A percentile compares a stretch with the other conserved stretches of the same genome.
phyloP scores from a whole-genome alignment of 2,113 vertebrate species.

The Perca schrenkii region DNA sequence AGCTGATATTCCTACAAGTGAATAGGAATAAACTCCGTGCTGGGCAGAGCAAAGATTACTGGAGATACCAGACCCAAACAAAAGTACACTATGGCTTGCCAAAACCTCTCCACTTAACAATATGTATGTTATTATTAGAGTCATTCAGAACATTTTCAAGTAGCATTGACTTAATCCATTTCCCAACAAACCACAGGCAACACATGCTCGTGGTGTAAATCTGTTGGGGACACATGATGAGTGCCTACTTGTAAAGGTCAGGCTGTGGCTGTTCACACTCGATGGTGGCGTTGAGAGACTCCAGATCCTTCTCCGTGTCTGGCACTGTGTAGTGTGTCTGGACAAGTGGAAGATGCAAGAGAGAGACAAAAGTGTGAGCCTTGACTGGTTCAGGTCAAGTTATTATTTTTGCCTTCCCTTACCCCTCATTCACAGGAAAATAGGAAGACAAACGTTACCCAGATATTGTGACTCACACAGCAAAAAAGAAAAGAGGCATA shows the following conservation, averaged over 20 bases:
- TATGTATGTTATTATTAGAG: slow-evolving; percentile 12
- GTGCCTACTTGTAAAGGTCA: slow-evolving; percentile 97
- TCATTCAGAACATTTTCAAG: slow-evolving; percentile 10
- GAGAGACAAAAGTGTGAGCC: slow-evolving; percentile 10
- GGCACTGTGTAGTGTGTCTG: slow-evolving; percentile 95
- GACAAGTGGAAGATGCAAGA: slow-evolving; percentile 31
- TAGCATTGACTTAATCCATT: slow-evolving; percentile 5
- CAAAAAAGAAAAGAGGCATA: slow-evolving; percentile 1
- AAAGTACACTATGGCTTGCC: not conserved
- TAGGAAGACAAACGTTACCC: not conserved
- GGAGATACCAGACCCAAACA: not conserved
- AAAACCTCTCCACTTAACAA: not conserved
- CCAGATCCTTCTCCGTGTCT: slow-evolving; percentile 89
- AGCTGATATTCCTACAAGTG: not conserved
- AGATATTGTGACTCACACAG: slow-evolving; percentile 3
- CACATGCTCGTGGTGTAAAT: slow-evolving; percentile 49
- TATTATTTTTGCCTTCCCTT: slow-evolving; percentile 33
- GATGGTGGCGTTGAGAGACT: slow-evolving; percentile 89
- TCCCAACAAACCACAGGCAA: slow-evolving; percentile 20
- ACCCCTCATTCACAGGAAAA: not conserved
- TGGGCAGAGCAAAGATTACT: not conserved
- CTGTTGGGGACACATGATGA: slow-evolving; percentile 50
- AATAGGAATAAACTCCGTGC: not conserved
- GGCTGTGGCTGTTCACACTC: slow-evolving; percentile 98
- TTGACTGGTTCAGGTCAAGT: slow-evolving; percentile 23